These are phyloP conservation scores for Brenthis ino DNA, from an alignment of 2,888 invertebrate genomes.

Conservation along the genomic window DNA sequence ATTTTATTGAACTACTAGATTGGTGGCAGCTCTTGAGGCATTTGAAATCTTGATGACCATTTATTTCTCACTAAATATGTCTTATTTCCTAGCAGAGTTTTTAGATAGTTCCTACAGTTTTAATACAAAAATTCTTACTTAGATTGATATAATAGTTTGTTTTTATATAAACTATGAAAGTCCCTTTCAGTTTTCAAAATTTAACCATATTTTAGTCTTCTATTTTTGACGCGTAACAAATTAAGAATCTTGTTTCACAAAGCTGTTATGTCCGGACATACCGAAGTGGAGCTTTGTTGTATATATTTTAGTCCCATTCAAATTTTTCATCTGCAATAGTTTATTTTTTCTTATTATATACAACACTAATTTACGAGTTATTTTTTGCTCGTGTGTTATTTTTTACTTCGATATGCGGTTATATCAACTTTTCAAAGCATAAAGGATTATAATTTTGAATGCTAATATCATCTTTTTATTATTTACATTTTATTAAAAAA, in stretches of 20 bases:
- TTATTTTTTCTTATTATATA: constrained; percentile 6
- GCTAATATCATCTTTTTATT: no score
- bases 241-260: constrained; percentile 35
- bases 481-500: no score
- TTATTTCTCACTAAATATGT: background rate
- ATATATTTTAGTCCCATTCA: constrained; percentile 22
- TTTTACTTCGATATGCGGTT: background rate
- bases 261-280: constrained; percentile 36
- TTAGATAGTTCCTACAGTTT: no score
- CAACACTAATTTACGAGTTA: background rate
- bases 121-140: no score
- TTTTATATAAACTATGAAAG: background rate
- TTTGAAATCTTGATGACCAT: background rate
- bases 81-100: no score
- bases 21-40: background rate
- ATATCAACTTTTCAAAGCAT: background rate
- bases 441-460: no score
- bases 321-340: constrained; percentile 12
- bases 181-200: constrained; percentile 14
- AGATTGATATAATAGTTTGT: background rate
- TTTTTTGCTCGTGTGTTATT: constrained; percentile 1
- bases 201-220: background rate
- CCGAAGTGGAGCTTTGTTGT: constrained; percentile 29
- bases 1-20: constrained; percentile 7
- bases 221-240: constrained; percentile 36